Evolutionary conservation across 2,113 vertebrate genomes (phyloP).

Genomic region (Ctenomys sociabilis): DNA sequence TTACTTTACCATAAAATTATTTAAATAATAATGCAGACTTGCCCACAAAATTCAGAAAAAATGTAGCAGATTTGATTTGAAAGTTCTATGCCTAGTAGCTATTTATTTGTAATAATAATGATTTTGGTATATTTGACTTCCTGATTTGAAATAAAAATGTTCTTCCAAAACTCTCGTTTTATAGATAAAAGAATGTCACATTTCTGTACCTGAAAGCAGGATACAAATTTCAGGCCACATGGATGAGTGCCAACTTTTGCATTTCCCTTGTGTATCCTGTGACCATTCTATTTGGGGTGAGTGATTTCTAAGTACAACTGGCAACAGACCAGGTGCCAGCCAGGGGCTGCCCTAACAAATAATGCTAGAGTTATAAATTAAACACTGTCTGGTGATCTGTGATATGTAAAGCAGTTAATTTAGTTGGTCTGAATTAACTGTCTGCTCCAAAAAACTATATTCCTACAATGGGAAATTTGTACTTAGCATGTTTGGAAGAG

Average conservation of each 20-base stretch:
- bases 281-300: slow-evolving; percentile 66
- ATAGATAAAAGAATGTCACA: slow-evolving; percentile 59
- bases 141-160: slow-evolving; percentile 50
- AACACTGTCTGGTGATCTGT: slow-evolving; percentile 67
- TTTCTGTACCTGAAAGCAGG: slow-evolving; percentile 58
- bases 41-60: not conserved
- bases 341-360: slow-evolving; percentile 73
- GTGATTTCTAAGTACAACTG: slow-evolving; percentile 69
- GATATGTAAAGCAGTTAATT: slow-evolving; percentile 72
- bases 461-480: slow-evolving; percentile 55
- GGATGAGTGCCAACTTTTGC: slow-evolving; percentile 66
- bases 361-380: slow-evolving; percentile 68
- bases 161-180: slow-evolving; percentile 65
- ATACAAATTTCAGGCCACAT: slow-evolving; percentile 49
- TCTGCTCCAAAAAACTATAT: slow-evolving; percentile 59
- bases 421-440: slow-evolving; percentile 72
- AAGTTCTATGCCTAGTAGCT: not conserved
- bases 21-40: slow-evolving; percentile 33
- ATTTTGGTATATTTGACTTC: slow-evolving; percentile 39
- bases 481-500: slow-evolving; percentile 29
- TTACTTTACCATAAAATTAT: not conserved
- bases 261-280: slow-evolving; percentile 69
- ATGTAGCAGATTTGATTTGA: not conserved
- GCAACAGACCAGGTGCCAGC: slow-evolving; percentile 62
- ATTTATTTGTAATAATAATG: not conserved